phyloP scores from a whole-genome alignment of 1,140 invertebrate genomes.

The Aphaenogaster floridana region DNA sequence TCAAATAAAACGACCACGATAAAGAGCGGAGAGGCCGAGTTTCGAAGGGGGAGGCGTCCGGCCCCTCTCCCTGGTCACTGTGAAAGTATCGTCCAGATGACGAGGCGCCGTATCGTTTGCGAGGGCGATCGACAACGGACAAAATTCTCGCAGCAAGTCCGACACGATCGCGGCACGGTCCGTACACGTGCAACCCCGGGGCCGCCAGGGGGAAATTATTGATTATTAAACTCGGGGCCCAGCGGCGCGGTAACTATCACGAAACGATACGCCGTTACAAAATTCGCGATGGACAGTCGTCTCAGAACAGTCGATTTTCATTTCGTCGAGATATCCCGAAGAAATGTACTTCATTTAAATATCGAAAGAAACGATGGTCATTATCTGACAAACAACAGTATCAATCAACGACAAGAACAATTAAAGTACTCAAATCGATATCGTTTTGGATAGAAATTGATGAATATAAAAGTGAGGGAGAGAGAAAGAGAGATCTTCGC shows the following conservation, averaged over 20 bases:
- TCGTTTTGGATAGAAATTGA: neutral
- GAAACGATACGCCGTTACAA: slow-evolving; percentile 53
- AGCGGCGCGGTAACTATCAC: slow-evolving; percentile 63
- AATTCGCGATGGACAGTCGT: neutral
- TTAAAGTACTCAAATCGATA: neutral
- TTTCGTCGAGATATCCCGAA: neutral
- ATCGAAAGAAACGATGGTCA: neutral
- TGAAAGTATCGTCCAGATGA: slow-evolving; percentile 68
- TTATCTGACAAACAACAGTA: neutral
- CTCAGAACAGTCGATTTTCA: slow-evolving; percentile 5
- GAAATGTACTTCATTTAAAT: neutral
- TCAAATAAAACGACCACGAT: slow-evolving; percentile 72
- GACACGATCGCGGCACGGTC: slow-evolving; percentile 72
- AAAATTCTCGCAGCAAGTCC: slow-evolving; percentile 61
- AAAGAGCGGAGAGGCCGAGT: slow-evolving; percentile 57
- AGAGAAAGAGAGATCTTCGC: neutral
- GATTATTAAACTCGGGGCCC: slow-evolving; percentile 82
- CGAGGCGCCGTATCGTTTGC: neutral
- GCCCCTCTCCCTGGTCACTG: neutral
- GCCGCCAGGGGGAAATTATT: slow-evolving; percentile 81
- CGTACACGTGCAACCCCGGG: slow-evolving; percentile 81
- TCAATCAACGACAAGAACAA: neutral
- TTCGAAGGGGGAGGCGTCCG: slow-evolving; percentile 40
- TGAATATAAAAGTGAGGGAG: neutral
- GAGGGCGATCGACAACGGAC: slow-evolving; percentile 48